These are phyloP conservation scores for Odobenus rosmarus DNA, from an alignment of 2,113 vertebrate species.

Conservation along the genomic window DNA sequence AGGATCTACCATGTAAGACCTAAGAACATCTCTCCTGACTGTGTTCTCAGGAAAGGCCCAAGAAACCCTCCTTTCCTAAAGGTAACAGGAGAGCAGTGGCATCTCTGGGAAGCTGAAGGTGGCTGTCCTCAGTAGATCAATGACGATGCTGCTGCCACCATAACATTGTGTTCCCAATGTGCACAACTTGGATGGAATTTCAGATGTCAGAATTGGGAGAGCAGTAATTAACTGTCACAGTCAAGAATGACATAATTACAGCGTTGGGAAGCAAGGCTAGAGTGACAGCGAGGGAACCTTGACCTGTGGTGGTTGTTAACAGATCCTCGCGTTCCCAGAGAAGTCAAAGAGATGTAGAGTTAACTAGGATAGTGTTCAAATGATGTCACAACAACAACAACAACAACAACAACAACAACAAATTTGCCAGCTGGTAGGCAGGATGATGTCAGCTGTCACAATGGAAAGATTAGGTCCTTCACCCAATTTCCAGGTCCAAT, in stretches of 20 bases:
- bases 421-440: background rate
- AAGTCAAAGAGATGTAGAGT: background rate
- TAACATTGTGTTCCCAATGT: background rate
- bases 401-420: background rate
- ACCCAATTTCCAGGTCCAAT: background rate
- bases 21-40: background rate
- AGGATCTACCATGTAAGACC: background rate
- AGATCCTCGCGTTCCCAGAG: background rate
- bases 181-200: background rate
- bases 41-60: background rate
- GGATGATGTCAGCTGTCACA: background rate
- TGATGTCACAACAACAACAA: background rate
- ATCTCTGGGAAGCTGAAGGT: background rate
- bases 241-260: background rate
- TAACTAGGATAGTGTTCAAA: background rate
- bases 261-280: background rate
- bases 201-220: slow-evolving; percentile 28
- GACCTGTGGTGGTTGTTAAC: background rate
- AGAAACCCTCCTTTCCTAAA: background rate
- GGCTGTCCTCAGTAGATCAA: background rate
- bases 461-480: background rate
- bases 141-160: background rate
- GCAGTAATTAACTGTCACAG: background rate
- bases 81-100: background rate
- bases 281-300: background rate